phyloP scores from a whole-genome alignment of 2,797 vertebrate genomes.

The Lepilemur ruficaudatus region DNA sequence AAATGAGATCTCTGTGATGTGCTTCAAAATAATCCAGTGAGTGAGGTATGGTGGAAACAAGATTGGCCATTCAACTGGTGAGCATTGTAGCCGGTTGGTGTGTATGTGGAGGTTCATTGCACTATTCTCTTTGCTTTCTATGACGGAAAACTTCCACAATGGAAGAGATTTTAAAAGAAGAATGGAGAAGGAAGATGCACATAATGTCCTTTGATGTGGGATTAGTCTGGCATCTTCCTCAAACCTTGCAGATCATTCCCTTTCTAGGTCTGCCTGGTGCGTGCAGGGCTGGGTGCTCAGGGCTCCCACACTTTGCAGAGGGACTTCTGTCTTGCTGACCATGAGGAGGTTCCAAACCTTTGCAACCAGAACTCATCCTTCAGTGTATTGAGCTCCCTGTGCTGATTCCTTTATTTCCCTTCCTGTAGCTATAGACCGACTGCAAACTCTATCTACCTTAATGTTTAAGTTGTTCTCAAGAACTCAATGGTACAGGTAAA shows the following conservation, averaged over 20 bases:
- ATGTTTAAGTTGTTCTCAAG: not conserved
- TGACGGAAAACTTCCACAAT: not conserved
- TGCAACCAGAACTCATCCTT: not conserved
- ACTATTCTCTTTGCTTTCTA: not conserved
- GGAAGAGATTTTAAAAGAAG: not conserved
- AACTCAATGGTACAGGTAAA: not conserved
- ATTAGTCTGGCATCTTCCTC: not conserved
- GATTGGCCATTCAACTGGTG: not conserved
- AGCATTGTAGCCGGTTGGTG: accelerated
- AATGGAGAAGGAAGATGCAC: not conserved
- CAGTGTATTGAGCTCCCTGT: not conserved
- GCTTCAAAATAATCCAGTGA: not conserved
- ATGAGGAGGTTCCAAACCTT: not conserved
- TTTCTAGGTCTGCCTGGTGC: not conserved
- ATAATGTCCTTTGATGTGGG: not conserved
- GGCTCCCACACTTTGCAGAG: not conserved
- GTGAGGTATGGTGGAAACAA: too few species aligned
- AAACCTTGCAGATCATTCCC: too few species aligned
- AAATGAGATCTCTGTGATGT: not conserved
- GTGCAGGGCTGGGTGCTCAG: not conserved
- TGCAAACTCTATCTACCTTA: not conserved
- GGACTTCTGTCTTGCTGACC: too few species aligned
- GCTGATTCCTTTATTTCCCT: not conserved
- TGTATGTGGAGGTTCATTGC: not conserved
- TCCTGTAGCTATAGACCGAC: not conserved